Evolutionary conservation across 2,113 vertebrate species (phyloP), one percentile per base, ranked within the genome.

Genomic region (Thomomys bottae): DNA sequence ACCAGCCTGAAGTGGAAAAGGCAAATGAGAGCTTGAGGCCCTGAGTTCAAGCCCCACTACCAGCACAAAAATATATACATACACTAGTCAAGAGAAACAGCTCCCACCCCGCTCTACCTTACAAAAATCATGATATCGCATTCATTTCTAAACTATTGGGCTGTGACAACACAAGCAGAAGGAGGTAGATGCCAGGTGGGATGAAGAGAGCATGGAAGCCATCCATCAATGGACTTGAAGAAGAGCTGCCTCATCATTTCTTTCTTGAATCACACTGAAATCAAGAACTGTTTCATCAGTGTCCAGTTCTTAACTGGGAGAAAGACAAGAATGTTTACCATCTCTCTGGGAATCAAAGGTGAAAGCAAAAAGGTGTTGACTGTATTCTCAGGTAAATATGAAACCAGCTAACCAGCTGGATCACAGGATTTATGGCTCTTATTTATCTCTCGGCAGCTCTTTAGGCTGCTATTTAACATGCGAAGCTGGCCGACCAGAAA

Each of bases 261-360:
- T 90, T 79, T 73, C 63, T 59, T 38, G 84, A 68, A 91, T 68
- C 24, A 82, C 42, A 59, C 6, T 38, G 26, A 81, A 45, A 73
- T 83, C 36, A 49, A 8, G 20, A 78, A 89, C 26, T 75, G 91
- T 59, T 63, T 34, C 42, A 36, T 64, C 79, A 89, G 90, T 76
- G 66, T 70, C 28, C 18, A 93, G 26, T 59, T 73, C 75, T 87
- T 86, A 84, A 91, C 15, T 70, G 61, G 70, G 91, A 28, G 80
- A 92, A 87, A 91, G 42, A 73, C 92, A 38, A 67, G 42, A 87
- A 96, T 42, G 8, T 88, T 70, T 49, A 88, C 9, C 42, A 77
- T 83, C 23, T 72, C 84, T 17, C 26, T 91, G 42, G 42, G 84
- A 96, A 92, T 57, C 4, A 17, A 94, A 81, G 72, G 87, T 89